Percentiles rank a stretch among this genome's conserved stretches.
These are phyloP conservation scores for Aricia agestis DNA, from an alignment of 1,140 invertebrate species.

Conservation along the genomic window DNA sequence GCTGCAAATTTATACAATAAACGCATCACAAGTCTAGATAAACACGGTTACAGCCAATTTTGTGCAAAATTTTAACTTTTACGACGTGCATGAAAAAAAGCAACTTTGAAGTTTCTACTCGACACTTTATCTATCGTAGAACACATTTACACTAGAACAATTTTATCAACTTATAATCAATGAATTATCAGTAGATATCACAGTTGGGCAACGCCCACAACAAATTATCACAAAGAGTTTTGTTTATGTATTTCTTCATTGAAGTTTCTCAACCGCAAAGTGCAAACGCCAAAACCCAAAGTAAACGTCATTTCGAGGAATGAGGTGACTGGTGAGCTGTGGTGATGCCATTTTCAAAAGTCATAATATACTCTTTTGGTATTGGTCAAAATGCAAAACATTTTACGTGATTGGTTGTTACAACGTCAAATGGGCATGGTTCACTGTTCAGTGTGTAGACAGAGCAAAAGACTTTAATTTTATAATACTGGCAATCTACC, in stretches of 20 bases:
- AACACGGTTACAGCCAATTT: background rate
- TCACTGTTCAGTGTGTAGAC: too few species aligned
- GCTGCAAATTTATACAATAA: background rate
- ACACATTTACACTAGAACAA: slow-evolving; percentile 27
- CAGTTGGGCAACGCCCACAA: slow-evolving; percentile 55
- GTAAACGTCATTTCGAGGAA: background rate
- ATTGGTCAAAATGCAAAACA: too few species aligned
- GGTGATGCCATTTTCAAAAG: background rate
- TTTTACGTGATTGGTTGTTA: too few species aligned
- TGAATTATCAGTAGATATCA: slow-evolving; percentile 49
- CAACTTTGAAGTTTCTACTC: background rate
- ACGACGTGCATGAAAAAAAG: background rate
- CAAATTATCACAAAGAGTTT: slow-evolving; percentile 36
- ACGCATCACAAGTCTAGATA: background rate
- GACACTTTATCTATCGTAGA: background rate
- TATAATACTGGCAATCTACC: too few species aligned
- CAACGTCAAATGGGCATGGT: too few species aligned
- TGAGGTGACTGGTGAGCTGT: too few species aligned
- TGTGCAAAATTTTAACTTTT: background rate
- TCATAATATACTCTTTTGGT: background rate
- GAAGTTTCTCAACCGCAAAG: background rate
- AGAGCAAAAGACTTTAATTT: too few species aligned
- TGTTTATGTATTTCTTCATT: slow-evolving; percentile 48
- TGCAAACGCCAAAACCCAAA: background rate
- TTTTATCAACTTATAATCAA: slow-evolving; percentile 59